A percentile compares a stretch with the other conserved stretches of the same genome.
These are phyloP conservation scores for Hemicordylus capensis DNA, from an alignment of 2,113 vertebrate species.

Conservation along the genomic window DNA sequence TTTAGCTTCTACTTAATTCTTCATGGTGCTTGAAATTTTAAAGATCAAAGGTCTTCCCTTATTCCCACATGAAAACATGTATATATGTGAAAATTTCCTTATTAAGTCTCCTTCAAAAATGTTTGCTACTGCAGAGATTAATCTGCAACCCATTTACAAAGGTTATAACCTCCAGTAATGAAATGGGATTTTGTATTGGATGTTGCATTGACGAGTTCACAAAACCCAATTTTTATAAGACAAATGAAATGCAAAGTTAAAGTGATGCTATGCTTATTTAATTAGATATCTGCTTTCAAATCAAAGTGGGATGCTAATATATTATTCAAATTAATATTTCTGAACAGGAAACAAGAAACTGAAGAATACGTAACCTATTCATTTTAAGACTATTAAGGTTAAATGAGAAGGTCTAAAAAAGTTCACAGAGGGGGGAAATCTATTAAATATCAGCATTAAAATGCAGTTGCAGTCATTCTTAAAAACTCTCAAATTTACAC, in stretches of 20 bases:
- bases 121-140: constrained; percentile 58
- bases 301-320: constrained; percentile 42
- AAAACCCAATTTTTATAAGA: constrained; percentile 54
- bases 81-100: constrained; percentile 60
- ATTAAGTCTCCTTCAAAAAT: constrained; percentile 66
- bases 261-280: constrained; percentile 57
- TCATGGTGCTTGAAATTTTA: constrained; percentile 10
- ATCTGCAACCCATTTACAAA: constrained; percentile 54
- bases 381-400: constrained; percentile 41
- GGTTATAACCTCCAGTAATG: constrained; percentile 65
- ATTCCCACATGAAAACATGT: constrained; percentile 53
- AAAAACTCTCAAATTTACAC: constrained; percentile 37
- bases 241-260: constrained; percentile 57
- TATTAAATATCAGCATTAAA: constrained; percentile 37
- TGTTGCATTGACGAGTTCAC: constrained; percentile 41
- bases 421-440: background rate
- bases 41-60: constrained; percentile 24
- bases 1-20: constrained; percentile 30
- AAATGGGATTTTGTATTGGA: constrained; percentile 52
- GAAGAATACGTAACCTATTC: background rate
- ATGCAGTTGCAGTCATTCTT: constrained; percentile 47
- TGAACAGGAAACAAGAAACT: constrained; percentile 44
- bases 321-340: constrained; percentile 56
- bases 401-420: constrained; percentile 27
- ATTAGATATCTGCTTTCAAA: constrained; percentile 58